Evolutionary conservation across 1,140 invertebrate genomes (phyloP), one percentile per base, ranked within the genome.

Genomic region (Lordiphosa clarofinis): DNA sequence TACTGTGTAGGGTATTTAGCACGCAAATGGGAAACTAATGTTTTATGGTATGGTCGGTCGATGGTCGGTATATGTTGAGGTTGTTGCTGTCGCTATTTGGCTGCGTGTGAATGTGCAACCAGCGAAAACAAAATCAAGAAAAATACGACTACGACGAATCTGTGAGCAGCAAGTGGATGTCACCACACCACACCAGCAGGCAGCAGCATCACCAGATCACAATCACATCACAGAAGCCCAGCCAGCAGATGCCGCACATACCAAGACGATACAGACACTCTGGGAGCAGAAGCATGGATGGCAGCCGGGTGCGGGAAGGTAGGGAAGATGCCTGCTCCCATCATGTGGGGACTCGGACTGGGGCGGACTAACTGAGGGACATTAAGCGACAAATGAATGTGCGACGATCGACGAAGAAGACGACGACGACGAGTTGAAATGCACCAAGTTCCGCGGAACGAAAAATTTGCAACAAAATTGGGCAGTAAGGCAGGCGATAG

Each of bases 371-470:
- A 82, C 76, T 82, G 76, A 72, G 76, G 75, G 72, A 81, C 76
- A 81, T 81, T 81, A 81, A 81, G 76, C 76, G 76, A 81, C 76
- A 81, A 81, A 81, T 81, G 76, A 81, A 81, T 81, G 76, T 81
- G 76, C 76, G 76, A 81, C 76, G 72, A 81, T 79, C 76, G 67
- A 60, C 72, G 56, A 76, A 68, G 49, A 60, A 58, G 60, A 47
- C 66, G 58, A 54, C 66, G 71, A 62, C 73, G 68, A 81, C 76
- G 78, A 82, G 76, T 71, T 81, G 76, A 82, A 81, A 81, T 81
- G 76, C 76, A 81, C 57, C 76, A 82, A 81, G 76, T 81, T 81
- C 76, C 76, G 76, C 76, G 76, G 76, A 81, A 81, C 78, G 76
- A 81, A 75, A 79, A 81, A 75, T 81, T 81, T 82, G 76, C 76